These are phyloP conservation scores for Chanos chanos DNA, from an alignment of 2,797 vertebrate genomes.

Conservation along the genomic window DNA sequence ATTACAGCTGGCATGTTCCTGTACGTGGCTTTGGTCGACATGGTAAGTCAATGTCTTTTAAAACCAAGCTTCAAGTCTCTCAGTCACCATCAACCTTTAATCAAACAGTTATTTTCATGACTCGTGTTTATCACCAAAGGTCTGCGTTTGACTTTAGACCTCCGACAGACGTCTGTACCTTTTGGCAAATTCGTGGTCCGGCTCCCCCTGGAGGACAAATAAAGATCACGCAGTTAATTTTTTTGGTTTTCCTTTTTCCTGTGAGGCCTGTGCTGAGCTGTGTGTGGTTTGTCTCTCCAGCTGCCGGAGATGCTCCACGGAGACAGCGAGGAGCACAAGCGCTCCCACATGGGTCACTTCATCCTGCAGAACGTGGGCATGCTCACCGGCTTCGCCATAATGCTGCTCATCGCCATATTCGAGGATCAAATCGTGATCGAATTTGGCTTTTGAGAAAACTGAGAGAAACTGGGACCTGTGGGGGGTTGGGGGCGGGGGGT, in stretches of 20 bases:
- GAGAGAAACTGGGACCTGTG: conserved; percentile 49
- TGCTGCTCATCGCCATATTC: conserved; percentile 97
- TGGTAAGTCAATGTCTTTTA: conserved; percentile 73
- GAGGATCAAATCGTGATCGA: conserved; percentile 93
- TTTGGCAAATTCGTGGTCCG: too few relatives aligned
- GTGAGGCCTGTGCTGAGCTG: too few relatives aligned
- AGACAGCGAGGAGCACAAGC: conserved; percentile 90
- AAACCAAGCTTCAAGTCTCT: too few relatives aligned
- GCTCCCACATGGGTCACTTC: conserved; percentile 90
- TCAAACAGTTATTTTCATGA: too few relatives aligned
- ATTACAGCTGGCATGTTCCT: conserved; percentile 98
- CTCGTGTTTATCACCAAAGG: too few relatives aligned
- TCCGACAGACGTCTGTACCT: too few relatives aligned
- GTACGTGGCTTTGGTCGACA: conserved; percentile 96
- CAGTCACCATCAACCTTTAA: too few relatives aligned
- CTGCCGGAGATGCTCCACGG: conserved; percentile 97
- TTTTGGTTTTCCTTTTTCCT: neutral
- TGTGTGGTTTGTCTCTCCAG: too few relatives aligned
- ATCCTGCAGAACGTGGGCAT: conserved; percentile 92
- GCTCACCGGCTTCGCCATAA: conserved; percentile 92
- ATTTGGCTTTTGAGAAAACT: conserved; percentile 89
- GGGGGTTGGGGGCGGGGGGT: neutral
- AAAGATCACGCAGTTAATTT: neutral
- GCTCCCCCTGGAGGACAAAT: too few relatives aligned
- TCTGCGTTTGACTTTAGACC: too few relatives aligned